A percentile compares a stretch with the other conserved stretches of the same genome.
phyloP scores from a whole-genome alignment of 2,113 vertebrate species.

The Menura novaehollandiae region DNA sequence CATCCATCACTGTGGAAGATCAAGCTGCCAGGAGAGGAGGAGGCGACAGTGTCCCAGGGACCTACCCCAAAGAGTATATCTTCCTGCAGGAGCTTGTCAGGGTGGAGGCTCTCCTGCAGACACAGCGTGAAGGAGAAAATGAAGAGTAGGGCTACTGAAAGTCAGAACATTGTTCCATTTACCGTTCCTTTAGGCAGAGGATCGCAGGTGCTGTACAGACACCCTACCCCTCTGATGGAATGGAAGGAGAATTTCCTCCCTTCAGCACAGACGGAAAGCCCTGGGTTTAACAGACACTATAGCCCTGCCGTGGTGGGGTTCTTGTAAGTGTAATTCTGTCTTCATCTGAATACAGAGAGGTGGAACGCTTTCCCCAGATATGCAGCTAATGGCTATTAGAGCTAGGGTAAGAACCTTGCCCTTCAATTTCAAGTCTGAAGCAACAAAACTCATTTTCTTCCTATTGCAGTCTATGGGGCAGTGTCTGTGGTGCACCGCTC shows the following conservation, averaged over 20 bases:
- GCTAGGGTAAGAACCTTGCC: background rate
- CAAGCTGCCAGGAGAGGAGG: background rate
- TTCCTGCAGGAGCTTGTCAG: background rate
- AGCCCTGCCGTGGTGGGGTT: background rate
- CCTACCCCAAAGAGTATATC: background rate
- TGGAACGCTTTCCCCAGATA: background rate
- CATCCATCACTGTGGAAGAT: background rate
- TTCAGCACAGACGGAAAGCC: background rate
- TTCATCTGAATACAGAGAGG: background rate
- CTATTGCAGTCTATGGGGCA: background rate
- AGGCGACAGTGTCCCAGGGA: background rate
- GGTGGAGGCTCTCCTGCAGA: background rate
- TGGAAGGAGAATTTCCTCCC: background rate
- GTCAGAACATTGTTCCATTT: background rate
- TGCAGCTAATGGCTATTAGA: background rate
- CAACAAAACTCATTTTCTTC: fast-evolving
- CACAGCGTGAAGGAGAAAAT: background rate
- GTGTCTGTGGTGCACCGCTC: fast-evolving
- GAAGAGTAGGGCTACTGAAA: background rate
- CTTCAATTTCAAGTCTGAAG: background rate
- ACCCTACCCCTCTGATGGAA: background rate
- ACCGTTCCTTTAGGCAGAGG: background rate
- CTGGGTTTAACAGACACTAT: background rate
- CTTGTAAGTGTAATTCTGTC: background rate
- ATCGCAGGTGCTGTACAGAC: background rate